Base-by-base conservation (phyloP, 2,888 invertebrate genomes). In the Ectobius pallidus region DNA sequence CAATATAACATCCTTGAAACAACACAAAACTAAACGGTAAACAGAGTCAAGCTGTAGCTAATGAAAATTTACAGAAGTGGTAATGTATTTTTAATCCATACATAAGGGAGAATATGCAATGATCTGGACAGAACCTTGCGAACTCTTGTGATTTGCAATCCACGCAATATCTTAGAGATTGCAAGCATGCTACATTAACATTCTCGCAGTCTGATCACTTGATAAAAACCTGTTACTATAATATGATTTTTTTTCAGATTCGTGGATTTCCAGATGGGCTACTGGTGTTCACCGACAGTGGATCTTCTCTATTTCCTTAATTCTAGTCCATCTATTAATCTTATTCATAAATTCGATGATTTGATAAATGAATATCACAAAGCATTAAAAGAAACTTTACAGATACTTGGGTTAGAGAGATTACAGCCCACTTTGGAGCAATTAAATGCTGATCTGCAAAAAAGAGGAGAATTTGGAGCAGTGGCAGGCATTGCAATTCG, bases 261-360 rank as follows among this genome's bases (percentile, higher is more conserved):
- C 18, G 46, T 46, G 18, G 46, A 46, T 46, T 46, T 14, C 18
- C 46, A 46, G 46, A 4, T 46, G 18, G 4, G 16, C n/a, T 46
- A 46, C 46, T 46, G 46, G 46, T 14, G 9, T 9, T 46, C 46
- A n/a, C 46, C 46, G 3, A 46, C 46, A 46, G 46, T 46, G 4
- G 46, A 46, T 46, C 46, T 46, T n/a, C 46, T 46, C 16, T 46
- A 46, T n/a, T 46, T 46, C n/a, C n/a, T 46, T 7, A 46, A 46
- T n/a, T 46, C 46, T 3, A 46, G 46, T n/a, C 46, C 46, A 46
- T 3, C 7, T 14, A 46, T 46, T n/a, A n/a, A 46, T n/a, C 7
- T 46, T 4, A 4, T n/a, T n/a, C 9, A 46, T 7, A 46, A 46
- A 4, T n/a, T 14, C n/a, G 46, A 46, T n/a, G 46, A 4, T 4